These are phyloP conservation scores for Candidula unifasciata DNA, from an alignment of 2,888 invertebrate species.

Conservation along the genomic window DNA sequence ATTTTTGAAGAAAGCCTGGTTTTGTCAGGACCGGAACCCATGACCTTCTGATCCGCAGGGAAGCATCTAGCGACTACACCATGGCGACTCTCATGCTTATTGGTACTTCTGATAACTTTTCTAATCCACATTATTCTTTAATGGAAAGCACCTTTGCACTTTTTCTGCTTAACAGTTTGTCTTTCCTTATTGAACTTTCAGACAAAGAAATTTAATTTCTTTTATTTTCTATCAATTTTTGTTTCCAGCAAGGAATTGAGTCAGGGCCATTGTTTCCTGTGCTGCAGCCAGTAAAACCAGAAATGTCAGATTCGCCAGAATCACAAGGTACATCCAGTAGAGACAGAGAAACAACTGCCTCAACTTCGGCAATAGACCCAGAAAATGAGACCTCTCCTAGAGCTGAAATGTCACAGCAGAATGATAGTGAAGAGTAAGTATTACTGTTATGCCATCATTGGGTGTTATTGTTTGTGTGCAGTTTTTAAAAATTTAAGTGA, in stretches of 20 bases:
- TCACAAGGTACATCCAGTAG: neutral
- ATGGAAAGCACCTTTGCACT: no score
- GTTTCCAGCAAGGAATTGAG: constrained; percentile 75
- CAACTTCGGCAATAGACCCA: neutral
- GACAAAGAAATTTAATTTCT: neutral
- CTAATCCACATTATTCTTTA: no score
- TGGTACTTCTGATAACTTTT: no score
- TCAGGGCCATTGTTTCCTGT: constrained; percentile 77
- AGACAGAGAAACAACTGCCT: neutral
- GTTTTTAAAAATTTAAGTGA: neutral
- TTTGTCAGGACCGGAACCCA: no score
- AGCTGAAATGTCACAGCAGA: constrained; percentile 34
- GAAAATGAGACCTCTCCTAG: constrained; percentile 1
- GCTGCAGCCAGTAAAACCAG: constrained; percentile 54
- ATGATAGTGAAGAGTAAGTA: constrained; percentile 52
- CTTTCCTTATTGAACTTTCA: neutral
- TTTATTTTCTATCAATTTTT: neutral
- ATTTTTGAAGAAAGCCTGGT: no score
- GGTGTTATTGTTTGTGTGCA: neutral
- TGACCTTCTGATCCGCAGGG: no score
- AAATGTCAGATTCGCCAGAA: constrained; percentile 25
- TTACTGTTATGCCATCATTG: no score
- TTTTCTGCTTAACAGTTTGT: neutral
- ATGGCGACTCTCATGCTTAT: no score
- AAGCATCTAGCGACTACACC: no score